A percentile compares a stretch with the other conserved stretches of the same genome.
These are phyloP conservation scores for Branchinecta lindahli DNA, from an alignment of 1,140 invertebrate genomes.

Conservation along the genomic window DNA sequence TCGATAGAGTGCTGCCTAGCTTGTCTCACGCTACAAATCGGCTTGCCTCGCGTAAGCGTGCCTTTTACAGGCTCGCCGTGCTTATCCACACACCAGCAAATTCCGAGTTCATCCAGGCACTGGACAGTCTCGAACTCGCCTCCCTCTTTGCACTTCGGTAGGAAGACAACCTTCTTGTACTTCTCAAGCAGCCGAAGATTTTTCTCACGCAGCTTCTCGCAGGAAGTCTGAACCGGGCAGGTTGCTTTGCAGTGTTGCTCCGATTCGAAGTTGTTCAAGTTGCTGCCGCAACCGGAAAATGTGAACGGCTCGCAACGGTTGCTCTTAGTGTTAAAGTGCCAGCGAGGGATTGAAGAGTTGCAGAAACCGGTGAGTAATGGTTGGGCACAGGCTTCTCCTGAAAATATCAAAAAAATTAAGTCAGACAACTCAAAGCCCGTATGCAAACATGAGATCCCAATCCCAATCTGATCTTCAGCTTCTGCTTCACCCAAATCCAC, in stretches of 20 bases:
- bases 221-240: constrained; percentile 61
- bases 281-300: constrained; percentile 56
- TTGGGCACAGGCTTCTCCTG: constrained; percentile 66
- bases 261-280: constrained; percentile 75
- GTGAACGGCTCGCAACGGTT: constrained; percentile 55
- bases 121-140: constrained; percentile 65
- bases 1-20: constrained; percentile 19
- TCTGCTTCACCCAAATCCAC: not conserved
- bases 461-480: no score
- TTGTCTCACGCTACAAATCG: constrained; percentile 20
- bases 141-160: constrained; percentile 48
- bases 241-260: constrained; percentile 62
- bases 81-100: constrained; percentile 70
- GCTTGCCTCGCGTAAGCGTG: constrained; percentile 17
- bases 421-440: constrained; percentile 14
- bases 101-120: constrained; percentile 57
- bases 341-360: constrained; percentile 34
- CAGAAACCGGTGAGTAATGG: constrained; percentile 43
- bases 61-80: constrained; percentile 59
- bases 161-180: constrained; percentile 47
- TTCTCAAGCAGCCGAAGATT: constrained; percentile 49
- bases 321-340: constrained; percentile 57
- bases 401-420: constrained; percentile 18
- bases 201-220: constrained; percentile 56
- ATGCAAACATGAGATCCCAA: not conserved